Base-by-base conservation (phyloP, 2,888 invertebrate species). In the Sinohyriopsis cumingii region DNA sequence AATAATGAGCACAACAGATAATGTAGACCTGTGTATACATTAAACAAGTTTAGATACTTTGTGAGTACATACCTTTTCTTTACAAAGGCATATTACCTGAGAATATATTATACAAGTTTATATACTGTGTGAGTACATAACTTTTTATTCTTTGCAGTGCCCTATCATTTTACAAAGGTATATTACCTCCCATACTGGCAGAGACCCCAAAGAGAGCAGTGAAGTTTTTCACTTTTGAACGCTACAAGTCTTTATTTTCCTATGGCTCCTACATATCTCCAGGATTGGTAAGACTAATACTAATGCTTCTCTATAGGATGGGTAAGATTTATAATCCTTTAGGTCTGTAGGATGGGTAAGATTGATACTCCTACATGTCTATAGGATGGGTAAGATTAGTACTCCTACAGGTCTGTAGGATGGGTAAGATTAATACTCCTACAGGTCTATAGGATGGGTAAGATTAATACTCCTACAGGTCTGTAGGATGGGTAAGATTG, bases 131-230 rank as follows among this genome's bases (percentile, higher is more conserved):
- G 20, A 59, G 22, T 53, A 15, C 59, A 54, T 63, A 45, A n/a
- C 66, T 68, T 63, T 69, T 3, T 62, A 76, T 95, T 19, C 91
- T 93, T 64, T 86, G 61, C 81, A 90, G 89, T 25, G 60, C 82
- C n/a, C 62, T 88, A 33, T 95, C 96, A 18, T 96, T 95, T 90
- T 97, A 96, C 94, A 96, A 97, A 92, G 98, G 98, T 74, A 95
- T 98, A 79, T 82, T 97, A 78, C 98, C 97, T 7, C 98, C 98
- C 12, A 94, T 98, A 82, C 89, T 97, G 74, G 97, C 96, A 15
- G 98, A 98, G 91, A 98, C 97, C 1, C 98, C 98, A 3, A 98
- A 98, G 90, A 91, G 97, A 86, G 97, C 97, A 22, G 94, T 96
- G 20, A 98, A 98, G 92, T 98, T 98, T 91, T 94, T 96, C 84